Evolutionary conservation across 2,797 vertebrate species (phyloP).

Genomic region (Pangasius mekongensis): DNA sequence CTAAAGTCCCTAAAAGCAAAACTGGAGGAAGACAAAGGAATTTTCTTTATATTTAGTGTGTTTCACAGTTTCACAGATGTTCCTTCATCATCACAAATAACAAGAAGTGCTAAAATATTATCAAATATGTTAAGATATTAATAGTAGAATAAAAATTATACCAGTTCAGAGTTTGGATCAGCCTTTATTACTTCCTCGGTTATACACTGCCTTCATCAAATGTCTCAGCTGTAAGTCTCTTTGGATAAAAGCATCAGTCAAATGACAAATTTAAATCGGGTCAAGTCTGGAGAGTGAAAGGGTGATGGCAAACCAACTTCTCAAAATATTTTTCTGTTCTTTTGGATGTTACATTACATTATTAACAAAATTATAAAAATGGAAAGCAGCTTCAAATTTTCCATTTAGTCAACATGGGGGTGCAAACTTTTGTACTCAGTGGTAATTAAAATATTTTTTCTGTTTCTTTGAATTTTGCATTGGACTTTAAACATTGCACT

Average conservation of each 20-base stretch:
- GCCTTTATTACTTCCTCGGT: no score
- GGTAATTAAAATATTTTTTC: no score
- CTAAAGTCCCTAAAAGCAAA: background rate
- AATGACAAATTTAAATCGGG: no score
- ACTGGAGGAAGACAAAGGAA: background rate
- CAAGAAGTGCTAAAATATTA: background rate
- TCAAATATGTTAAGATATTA: background rate
- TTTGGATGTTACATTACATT: background rate
- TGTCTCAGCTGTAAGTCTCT: no score
- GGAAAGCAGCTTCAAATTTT: background rate
- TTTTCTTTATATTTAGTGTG: background rate
- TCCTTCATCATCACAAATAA: background rate
- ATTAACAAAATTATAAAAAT: background rate
- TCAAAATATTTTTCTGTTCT: background rate
- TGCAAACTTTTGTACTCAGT: background rate
- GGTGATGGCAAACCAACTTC: background rate
- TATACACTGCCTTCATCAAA: no score
- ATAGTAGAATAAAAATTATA: background rate
- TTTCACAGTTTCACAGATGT: background rate
- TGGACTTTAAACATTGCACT: background rate
- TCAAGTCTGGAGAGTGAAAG: background rate
- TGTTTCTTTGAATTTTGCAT: no score
- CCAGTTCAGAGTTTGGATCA: background rate
- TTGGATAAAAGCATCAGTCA: no score
- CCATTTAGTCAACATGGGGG: background rate